These are phyloP conservation scores for Hirtodrosophila histrioides DNA, from an alignment of 2,888 invertebrate genomes.

Conservation along the genomic window DNA sequence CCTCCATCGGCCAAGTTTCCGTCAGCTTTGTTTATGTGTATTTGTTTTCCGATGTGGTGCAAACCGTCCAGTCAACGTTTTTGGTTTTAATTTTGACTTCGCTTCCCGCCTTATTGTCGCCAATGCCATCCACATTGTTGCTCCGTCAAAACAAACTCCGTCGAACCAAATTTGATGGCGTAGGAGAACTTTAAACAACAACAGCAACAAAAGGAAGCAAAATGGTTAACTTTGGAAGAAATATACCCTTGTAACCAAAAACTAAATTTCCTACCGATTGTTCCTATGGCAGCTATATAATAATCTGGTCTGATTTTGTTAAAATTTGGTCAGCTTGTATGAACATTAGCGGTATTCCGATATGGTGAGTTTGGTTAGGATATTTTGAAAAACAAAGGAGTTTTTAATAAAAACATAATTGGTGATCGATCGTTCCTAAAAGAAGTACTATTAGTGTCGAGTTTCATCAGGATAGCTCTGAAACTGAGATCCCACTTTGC, in stretches of 20 bases:
- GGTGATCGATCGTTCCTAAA: too few species aligned
- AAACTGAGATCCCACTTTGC: too few species aligned
- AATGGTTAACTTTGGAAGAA: neutral
- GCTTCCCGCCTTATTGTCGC: conserved; percentile 7
- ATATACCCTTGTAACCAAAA: too few species aligned
- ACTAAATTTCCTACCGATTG: too few species aligned
- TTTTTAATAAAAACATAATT: too few species aligned
- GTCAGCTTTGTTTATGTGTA: conserved; percentile 48
- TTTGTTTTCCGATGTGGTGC: conserved; percentile 13
- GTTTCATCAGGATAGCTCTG: too few species aligned
- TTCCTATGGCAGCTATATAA: too few species aligned
- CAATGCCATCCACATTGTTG: conserved; percentile 52
- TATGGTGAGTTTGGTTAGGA: too few species aligned
- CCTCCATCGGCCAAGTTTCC: conserved; percentile 30
- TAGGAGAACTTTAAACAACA: conserved; percentile 27
- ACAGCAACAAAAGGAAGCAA: conserved; percentile 1
- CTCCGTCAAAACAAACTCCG: conserved; percentile 59
- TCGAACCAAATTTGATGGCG: conserved; percentile 30
- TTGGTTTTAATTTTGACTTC: conserved; percentile 18
- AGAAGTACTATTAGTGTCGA: too few species aligned
- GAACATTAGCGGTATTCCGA: neutral
- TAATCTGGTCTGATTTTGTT: too few species aligned
- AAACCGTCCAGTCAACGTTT: conserved; percentile 55
- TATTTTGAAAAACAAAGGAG: too few species aligned
- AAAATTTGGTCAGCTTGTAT: neutral